These are phyloP conservation scores for Sclerurus mexicanus DNA, from an alignment of 2,113 vertebrate genomes.

Conservation along the genomic window DNA sequence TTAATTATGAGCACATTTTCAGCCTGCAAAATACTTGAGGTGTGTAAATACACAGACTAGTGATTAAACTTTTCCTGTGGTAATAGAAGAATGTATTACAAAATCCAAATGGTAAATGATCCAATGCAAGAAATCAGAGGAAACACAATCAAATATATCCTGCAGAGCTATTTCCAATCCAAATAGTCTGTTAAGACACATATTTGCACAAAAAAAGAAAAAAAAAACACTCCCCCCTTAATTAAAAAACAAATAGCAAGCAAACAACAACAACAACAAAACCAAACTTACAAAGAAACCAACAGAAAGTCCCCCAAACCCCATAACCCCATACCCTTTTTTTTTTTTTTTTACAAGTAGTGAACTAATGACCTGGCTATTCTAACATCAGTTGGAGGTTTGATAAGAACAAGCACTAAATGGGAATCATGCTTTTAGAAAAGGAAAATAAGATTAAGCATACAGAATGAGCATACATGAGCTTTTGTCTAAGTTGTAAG, in stretches of 20 bases:
- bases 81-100: not conserved
- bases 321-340: no score
- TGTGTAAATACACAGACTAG: not conserved
- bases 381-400: not conserved
- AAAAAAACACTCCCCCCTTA: not conserved
- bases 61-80: not conserved
- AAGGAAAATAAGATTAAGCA: not conserved
- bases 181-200: not conserved
- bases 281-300: no score
- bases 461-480: not conserved
- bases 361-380: not conserved
- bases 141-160: not conserved
- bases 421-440: not conserved
- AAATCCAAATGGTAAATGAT: conserved; percentile 7
- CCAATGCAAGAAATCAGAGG: not conserved
- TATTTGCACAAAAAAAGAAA: not conserved
- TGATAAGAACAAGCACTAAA: not conserved
- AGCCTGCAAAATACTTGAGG: not conserved
- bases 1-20: not conserved
- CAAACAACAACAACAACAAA: no score
- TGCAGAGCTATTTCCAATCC: not conserved
- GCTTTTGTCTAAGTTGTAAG: not conserved
- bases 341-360: not conserved
- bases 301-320: not conserved
- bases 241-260: not conserved